A percentile compares a stretch with the other conserved stretches of the same genome.
These are phyloP conservation scores for Drosophila eugracilis DNA, from an alignment of 1,140 invertebrate species.

Conservation along the genomic window DNA sequence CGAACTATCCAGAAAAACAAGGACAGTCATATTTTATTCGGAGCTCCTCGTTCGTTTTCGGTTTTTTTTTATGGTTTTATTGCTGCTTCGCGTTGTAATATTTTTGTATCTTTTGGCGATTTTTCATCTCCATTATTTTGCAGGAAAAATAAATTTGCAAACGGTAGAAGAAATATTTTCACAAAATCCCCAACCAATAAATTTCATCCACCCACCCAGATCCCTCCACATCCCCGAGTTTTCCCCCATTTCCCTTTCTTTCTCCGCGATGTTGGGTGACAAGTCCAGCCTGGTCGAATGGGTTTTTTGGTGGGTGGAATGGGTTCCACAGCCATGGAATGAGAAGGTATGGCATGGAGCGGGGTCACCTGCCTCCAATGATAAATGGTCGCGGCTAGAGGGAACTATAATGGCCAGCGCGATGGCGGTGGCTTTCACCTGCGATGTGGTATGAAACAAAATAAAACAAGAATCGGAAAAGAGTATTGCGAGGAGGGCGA, in stretches of 20 bases:
- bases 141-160: conserved; percentile 80
- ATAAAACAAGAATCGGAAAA: conserved; percentile 42
- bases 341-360: not conserved
- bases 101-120: conserved; percentile 59
- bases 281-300: conserved; percentile 62
- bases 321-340: not conserved
- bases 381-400: conserved; percentile 76
- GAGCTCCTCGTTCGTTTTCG: conserved; percentile 31
- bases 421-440: conserved; percentile 72
- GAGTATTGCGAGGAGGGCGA: conserved; percentile 7
- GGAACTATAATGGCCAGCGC: conserved; percentile 72
- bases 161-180: conserved; percentile 74
- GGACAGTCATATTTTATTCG: conserved; percentile 64
- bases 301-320: not conserved
- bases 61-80: conserved; percentile 51
- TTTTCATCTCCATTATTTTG: conserved; percentile 81
- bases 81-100: conserved; percentile 22
- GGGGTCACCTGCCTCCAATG: conserved; percentile 43
- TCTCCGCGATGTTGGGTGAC: conserved; percentile 53
- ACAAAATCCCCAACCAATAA: conserved; percentile 76
- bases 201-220: conserved; percentile 54
- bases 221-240: conserved; percentile 1
- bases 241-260: conserved; percentile 20
- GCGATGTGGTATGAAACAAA: conserved; percentile 45
- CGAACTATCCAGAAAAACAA: no score